Conservation (phyloP, 2,888 invertebrate species). For the Eurois occulta region DNA sequence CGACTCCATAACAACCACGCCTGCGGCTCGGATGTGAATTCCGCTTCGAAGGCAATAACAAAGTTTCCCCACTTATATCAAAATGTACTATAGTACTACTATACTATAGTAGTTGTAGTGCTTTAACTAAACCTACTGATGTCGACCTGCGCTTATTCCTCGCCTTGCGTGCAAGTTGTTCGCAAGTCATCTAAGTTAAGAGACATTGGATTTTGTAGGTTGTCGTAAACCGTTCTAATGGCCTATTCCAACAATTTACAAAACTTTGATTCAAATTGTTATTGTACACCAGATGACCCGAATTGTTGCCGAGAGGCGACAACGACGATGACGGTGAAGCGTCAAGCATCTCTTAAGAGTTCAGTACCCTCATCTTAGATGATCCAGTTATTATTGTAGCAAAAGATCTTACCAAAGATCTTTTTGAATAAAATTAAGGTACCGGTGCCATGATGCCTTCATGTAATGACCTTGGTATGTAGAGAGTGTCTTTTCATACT, state of each 20-base stretch:
- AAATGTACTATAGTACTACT: no score
- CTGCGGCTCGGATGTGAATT: no score
- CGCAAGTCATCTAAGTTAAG: constrained; percentile 51
- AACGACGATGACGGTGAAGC: neutral
- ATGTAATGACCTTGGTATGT: neutral
- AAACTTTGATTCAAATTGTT: constrained; percentile 44
- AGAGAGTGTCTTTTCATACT: neutral
- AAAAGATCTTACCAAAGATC: neutral
- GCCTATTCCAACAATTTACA: constrained; percentile 43
- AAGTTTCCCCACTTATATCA: no score
- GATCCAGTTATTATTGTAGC: constrained; percentile 8
- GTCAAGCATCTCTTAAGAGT: constrained; percentile 21
- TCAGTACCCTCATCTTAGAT: constrained; percentile 16
- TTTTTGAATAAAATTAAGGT: neutral
- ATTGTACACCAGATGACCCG: constrained; percentile 34
- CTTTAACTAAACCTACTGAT: constrained; percentile 1
- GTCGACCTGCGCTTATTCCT: neutral
- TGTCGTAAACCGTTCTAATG: constrained; percentile 45
- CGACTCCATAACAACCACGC: no score
- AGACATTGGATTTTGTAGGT: constrained; percentile 48
- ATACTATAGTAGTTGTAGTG: neutral
- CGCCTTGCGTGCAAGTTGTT: constrained; percentile 36
- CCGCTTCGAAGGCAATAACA: no score
- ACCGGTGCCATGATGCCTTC: neutral
- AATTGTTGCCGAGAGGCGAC: constrained; percentile 23